Conservation (phyloP, 2,113 vertebrate genomes). For the Pygoscelis adeliae region DNA sequence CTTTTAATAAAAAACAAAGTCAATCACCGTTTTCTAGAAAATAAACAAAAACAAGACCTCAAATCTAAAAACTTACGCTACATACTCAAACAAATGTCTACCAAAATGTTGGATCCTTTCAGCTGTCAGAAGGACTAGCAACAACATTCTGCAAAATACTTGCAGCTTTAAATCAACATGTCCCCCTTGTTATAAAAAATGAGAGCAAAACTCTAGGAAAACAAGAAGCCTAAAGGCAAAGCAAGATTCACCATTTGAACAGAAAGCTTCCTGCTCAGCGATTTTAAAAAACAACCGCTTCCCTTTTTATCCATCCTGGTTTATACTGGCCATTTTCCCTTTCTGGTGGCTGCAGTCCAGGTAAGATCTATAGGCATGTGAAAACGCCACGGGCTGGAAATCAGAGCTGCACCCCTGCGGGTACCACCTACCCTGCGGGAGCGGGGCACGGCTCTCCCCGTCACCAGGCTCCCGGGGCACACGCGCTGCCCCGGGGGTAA, state of each 20-base stretch:
- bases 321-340: neutral
- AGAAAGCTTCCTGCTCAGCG: neutral
- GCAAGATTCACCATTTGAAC: too few relatives aligned
- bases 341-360: neutral
- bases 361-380: too few relatives aligned
- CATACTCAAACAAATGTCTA: neutral
- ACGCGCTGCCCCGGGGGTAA: neutral
- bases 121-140: neutral
- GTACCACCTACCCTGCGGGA: neutral
- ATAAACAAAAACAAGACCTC: neutral
- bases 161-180: rapidly evolving
- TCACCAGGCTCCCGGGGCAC: neutral
- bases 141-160: neutral
- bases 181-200: rapidly evolving
- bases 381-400: too few relatives aligned
- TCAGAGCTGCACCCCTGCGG: rapidly evolving
- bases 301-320: neutral
- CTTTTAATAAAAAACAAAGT: neutral
- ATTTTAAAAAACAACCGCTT: rapidly evolving
- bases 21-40: neutral
- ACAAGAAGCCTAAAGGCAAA: neutral
- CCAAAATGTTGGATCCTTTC: neutral
- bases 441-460: neutral
- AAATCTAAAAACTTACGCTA: neutral
- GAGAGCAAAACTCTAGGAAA: neutral